These are phyloP conservation scores for Calephelis nemesis DNA, from an alignment of 1,140 invertebrate species.

Conservation along the genomic window DNA sequence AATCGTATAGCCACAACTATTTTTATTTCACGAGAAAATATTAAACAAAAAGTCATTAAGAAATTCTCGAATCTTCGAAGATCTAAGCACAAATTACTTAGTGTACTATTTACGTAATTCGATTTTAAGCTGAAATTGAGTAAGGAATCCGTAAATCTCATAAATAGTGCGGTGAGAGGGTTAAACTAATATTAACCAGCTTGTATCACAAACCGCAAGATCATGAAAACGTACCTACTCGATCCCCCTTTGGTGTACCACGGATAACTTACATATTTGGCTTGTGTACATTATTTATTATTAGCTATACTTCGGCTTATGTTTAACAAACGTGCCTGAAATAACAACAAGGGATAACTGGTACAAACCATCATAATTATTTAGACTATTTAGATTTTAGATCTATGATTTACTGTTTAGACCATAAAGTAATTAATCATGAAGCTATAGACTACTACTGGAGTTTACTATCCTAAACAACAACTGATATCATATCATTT, in stretches of 20 bases:
- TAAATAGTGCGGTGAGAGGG: conserved; percentile 59
- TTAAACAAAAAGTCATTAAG: too few species aligned
- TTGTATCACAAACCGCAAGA: conserved; percentile 69
- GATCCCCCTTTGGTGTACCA: conserved; percentile 56
- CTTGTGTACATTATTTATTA: conserved; percentile 72
- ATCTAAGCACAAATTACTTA: background rate
- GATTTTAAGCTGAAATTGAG: conserved; percentile 25
- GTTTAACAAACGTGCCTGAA: conserved; percentile 50
- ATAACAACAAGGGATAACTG: conserved; percentile 9
- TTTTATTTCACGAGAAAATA: too few species aligned
- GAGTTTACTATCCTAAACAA: too few species aligned
- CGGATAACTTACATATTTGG: conserved; percentile 66
- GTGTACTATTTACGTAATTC: conserved; percentile 2
- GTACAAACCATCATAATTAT: too few species aligned
- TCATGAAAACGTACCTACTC: conserved; percentile 67
- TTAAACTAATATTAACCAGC: conserved; percentile 74
- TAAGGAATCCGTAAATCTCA: conserved; percentile 52
- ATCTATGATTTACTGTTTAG: too few species aligned
- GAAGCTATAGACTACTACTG: too few species aligned
- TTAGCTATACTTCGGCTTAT: conserved; percentile 61
- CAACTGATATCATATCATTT: too few species aligned
- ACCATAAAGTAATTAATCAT: too few species aligned
- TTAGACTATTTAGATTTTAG: too few species aligned
- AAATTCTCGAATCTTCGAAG: conserved; percentile 2
- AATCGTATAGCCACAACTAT: too few species aligned